phyloP scores from a whole-genome alignment of 2,113 vertebrate species.

The Ploceus nigricollis region DNA sequence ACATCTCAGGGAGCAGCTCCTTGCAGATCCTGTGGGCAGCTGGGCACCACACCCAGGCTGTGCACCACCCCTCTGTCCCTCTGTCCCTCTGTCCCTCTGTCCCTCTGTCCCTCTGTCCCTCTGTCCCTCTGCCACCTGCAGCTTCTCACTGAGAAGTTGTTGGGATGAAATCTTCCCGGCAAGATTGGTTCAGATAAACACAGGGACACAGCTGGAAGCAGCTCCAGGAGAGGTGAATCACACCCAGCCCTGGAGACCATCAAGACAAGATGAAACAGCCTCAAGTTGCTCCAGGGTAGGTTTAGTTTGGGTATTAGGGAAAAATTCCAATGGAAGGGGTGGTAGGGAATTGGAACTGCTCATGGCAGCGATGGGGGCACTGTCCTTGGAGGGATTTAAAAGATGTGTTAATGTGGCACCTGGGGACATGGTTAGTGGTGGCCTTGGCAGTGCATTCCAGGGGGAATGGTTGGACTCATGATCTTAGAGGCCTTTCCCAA shows the following conservation, averaged over 20 bases:
- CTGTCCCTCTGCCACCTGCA: not conserved
- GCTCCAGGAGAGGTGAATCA: not conserved
- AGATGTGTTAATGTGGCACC: not conserved
- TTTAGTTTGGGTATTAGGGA: not conserved
- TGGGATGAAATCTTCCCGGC: not conserved
- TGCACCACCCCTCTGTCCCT: not conserved
- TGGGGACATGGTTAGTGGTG: not conserved
- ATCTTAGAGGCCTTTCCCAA: not conserved
- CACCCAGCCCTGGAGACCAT: not conserved
- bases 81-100: not conserved
- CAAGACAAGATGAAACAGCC: not conserved
- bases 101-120: not conserved
- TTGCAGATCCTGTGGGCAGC: not conserved
- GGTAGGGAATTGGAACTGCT: not conserved
- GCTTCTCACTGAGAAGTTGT: not conserved
- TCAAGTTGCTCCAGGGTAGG: not conserved
- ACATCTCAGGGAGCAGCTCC: not conserved
- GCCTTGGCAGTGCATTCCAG: not conserved
- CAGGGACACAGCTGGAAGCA: not conserved
- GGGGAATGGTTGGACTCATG: not conserved
- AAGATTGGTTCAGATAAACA: not conserved
- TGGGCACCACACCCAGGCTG: not conserved
- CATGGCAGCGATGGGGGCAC: not conserved
- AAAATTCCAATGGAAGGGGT: too few relatives aligned
- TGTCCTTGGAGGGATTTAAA: fast-evolving